phyloP scores from a whole-genome alignment of 2,797 vertebrate species.

The Phoebastria nigripes region DNA sequence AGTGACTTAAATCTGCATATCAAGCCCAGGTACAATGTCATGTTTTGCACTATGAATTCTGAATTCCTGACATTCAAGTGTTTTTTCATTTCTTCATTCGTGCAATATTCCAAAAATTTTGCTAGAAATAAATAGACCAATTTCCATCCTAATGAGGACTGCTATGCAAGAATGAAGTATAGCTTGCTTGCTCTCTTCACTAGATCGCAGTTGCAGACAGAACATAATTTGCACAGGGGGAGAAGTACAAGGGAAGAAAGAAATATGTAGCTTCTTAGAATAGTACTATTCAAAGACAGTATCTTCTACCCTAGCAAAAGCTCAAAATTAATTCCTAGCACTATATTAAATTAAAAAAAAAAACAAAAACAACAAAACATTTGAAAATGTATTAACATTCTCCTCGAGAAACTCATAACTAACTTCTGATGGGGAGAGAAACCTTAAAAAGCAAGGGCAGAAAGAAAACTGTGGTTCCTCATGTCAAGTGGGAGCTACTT shows the following conservation, averaged over 20 bases:
- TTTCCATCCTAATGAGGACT: not conserved
- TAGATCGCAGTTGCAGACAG: not conserved
- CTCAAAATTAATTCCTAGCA: not conserved
- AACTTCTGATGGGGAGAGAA: not conserved
- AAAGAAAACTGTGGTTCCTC: not conserved
- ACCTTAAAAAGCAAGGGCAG: not conserved
- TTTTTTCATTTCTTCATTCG: not conserved
- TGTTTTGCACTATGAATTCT: not conserved
- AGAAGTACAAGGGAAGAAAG: not conserved
- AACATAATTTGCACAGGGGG: not conserved
- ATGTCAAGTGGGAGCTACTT: not conserved
- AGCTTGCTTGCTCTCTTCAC: not conserved
- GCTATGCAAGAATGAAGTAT: not conserved
- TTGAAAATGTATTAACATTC: not conserved
- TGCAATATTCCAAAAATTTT: not conserved
- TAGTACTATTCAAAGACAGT: not conserved
- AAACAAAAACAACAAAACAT: not conserved
- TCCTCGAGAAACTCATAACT: not conserved
- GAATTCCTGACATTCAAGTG: not conserved
- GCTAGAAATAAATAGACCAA: not conserved
- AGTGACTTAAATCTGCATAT: not conserved
- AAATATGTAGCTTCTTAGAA: not conserved
- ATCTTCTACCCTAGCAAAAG: not conserved
- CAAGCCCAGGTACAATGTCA: not conserved
- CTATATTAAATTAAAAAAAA: not conserved